Conservation (phyloP, 1,140 invertebrate genomes). For the Heliconius hewitsoni region DNA sequence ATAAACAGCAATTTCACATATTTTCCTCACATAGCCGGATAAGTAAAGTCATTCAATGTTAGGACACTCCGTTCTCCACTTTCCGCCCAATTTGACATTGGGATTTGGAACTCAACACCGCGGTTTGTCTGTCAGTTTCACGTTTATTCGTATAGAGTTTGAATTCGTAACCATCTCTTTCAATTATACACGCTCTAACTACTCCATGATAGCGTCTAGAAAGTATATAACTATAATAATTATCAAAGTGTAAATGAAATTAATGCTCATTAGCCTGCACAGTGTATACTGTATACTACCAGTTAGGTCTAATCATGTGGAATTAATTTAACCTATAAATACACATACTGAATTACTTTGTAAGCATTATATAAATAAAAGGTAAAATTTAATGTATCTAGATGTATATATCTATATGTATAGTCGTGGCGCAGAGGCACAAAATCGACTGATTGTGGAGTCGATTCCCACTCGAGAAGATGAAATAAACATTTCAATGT, state of each 20-base stretch:
- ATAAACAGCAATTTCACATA: no score
- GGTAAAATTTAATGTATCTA: background rate
- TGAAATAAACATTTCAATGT: no score
- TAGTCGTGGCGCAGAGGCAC: no score
- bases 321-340: background rate
- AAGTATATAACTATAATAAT: slow-evolving; percentile 3
- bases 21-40: no score
- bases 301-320: background rate
- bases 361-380: background rate
- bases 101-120: no score
- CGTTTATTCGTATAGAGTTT: background rate
- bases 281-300: background rate
- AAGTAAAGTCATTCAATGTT: no score
- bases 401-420: no score
- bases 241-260: background rate
- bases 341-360: background rate
- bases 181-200: background rate
- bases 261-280: background rate
- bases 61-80: no score
- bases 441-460: no score
- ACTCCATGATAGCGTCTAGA: background rate
- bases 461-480: no score
- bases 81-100: no score
- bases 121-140: no score
- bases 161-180: background rate